Conservation (phyloP, 1,140 invertebrate species). For the Antheraea pernyi region DNA sequence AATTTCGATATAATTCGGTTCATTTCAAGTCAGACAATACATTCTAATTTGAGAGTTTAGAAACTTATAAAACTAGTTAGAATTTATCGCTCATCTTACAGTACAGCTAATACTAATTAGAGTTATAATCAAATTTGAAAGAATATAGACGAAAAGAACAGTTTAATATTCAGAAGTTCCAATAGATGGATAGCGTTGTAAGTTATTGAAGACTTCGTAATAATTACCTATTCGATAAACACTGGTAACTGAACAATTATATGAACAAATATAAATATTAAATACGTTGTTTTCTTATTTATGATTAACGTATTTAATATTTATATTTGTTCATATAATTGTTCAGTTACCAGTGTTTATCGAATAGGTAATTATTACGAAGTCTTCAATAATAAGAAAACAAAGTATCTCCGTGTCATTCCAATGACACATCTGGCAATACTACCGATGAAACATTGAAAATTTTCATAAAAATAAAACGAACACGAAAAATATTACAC, state of each 20-base stretch:
- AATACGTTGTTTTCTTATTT: neutral
- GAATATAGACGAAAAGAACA: too few relatives aligned
- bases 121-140: too few relatives aligned
- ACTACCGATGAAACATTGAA: neutral
- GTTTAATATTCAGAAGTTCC: too few relatives aligned
- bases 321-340: neutral
- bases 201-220: neutral
- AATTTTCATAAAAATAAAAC: constrained; percentile 2
- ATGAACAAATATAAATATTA: neutral
- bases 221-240: neutral
- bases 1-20: too few relatives aligned
- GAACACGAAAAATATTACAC: neutral
- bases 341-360: neutral
- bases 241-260: neutral
- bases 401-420: neutral
- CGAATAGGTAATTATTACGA: neutral
- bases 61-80: too few relatives aligned
- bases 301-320: neutral
- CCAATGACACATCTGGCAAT: too few relatives aligned
- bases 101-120: too few relatives aligned
- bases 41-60: too few relatives aligned
- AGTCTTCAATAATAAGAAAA: neutral
- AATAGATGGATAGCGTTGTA: too few relatives aligned
- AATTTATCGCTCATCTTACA: too few relatives aligned
- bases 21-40: too few relatives aligned